Base-by-base conservation (phyloP, 2,888 invertebrate genomes). In the Andricus curvator region DNA sequence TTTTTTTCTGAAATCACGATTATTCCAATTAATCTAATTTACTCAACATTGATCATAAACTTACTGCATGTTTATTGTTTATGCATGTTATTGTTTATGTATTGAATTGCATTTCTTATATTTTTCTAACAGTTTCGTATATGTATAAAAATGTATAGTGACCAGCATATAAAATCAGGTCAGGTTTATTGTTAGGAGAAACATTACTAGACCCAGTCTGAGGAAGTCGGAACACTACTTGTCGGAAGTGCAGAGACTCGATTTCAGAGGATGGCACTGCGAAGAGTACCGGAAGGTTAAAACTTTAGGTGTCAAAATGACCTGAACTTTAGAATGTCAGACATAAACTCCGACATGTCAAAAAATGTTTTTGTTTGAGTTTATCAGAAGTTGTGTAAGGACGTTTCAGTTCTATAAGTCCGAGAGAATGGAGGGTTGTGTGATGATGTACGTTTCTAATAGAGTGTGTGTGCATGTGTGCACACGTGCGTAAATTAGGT, bases 221-320 rank as follows among this genome's bases (percentile, higher is more conserved):
- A 33, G 74, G 74, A 74, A 74, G 56, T 74, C 33, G n/a, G 33
- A 20, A 56, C 74, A 74, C 74, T n/a, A 74, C 33, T 33, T 74
- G 56, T 74, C 74, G 56, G 74, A 74, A 74, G 56, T 56, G 70
- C 4, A 15, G 62, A 62, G 13, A n/a, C 25, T 62, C 25, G 29
- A 70, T 25, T 6, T 51, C 51, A 70, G 29, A 70, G 20, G 29
- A 29, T 9, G 29, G 13, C 29, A 74, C 70, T 33, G 70, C 51
- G 15, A 9, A 56, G 51, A 74, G 29, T 33, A 60, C 80, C 83
- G 81, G 70, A 48, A 51, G 25, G 25, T 20, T 56, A 74, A 33
- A 74, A 74, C 33, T 51, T 56, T 74, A 56, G 20, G 25, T 44
- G 51, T 37, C 33, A 56, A 51, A 74, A 74, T 74, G n/a, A 74